Evolutionary conservation across 1,140 invertebrate genomes (phyloP).

Genomic region (Ceratina calcarata): DNA sequence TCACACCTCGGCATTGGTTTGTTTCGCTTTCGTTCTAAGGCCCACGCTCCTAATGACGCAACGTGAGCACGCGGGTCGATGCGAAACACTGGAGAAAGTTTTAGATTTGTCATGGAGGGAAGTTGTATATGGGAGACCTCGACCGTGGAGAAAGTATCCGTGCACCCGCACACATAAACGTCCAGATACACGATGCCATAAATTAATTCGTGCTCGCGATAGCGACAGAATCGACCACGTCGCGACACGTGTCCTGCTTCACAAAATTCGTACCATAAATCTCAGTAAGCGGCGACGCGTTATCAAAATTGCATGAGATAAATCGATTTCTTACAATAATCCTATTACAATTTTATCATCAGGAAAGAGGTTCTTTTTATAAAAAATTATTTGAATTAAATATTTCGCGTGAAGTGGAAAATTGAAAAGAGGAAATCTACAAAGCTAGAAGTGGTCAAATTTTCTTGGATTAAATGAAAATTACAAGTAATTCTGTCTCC

Average conservation of each 20-base stretch:
- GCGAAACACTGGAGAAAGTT: slow-evolving; percentile 61
- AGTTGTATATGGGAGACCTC: slow-evolving; percentile 45
- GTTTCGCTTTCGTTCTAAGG: neutral
- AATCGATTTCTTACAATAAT: too few species aligned
- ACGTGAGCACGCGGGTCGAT: slow-evolving; percentile 23
- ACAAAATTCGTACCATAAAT: too few species aligned
- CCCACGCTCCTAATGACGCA: slow-evolving; percentile 53
- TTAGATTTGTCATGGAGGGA: slow-evolving; percentile 51
- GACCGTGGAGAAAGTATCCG: slow-evolving; percentile 60
- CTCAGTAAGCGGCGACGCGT: too few species aligned
- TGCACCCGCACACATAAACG: slow-evolving; percentile 46
- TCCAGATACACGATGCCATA: neutral
- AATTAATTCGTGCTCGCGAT: neutral
- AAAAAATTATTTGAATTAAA: too few species aligned
- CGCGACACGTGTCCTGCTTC: neutral
- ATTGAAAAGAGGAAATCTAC: too few species aligned
- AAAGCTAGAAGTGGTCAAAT: too few species aligned
- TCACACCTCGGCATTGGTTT: slow-evolving; percentile 15
- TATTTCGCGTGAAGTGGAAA: too few species aligned
- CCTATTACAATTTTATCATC: too few species aligned
- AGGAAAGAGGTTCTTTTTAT: too few species aligned
- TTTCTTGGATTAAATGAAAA: too few species aligned
- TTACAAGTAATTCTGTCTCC: too few species aligned
- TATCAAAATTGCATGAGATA: too few species aligned
- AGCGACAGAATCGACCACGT: neutral